Evolutionary conservation across 1,140 invertebrate species (phyloP).

Genomic region (Mamestra configurata): DNA sequence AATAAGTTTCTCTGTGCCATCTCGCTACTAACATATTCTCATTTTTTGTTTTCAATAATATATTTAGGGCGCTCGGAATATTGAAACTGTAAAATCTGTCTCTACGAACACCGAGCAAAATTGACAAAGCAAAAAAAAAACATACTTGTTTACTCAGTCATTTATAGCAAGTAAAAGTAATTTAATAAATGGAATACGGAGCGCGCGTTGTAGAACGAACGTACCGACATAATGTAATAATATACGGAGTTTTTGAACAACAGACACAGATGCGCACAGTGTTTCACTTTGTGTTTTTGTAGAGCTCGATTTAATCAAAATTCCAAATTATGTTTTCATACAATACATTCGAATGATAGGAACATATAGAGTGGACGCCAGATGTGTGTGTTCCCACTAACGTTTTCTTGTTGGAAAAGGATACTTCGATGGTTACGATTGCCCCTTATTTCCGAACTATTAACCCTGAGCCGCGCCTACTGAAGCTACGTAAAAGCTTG

Average conservation of each 20-base stretch:
- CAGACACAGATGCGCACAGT: conserved; percentile 20
- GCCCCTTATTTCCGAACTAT: conserved; percentile 25
- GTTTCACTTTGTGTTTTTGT: background rate
- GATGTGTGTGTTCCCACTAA: conserved; percentile 10
- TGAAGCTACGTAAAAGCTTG: conserved; percentile 21
- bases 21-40: conserved; percentile 13
- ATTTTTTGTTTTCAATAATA: conserved; percentile 13
- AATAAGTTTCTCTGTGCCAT: conserved; percentile 19
- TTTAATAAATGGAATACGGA: conserved; percentile 59
- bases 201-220: conserved; percentile 9
- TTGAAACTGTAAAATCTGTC: conserved; percentile 33
- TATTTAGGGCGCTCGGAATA: conserved; percentile 6
- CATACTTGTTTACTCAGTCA: conserved; percentile 56
- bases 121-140: conserved; percentile 53
- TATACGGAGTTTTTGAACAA: conserved; percentile 33
- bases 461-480: background rate
- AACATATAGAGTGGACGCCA: conserved; percentile 12
- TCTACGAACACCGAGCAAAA: background rate
- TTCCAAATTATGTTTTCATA: conserved; percentile 23
- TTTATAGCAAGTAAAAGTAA: conserved; percentile 57
- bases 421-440: conserved; percentile 11
- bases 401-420: background rate
- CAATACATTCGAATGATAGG: conserved; percentile 5
- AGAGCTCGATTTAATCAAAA: conserved; percentile 32
- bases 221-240: conserved; percentile 32